Percentiles rank a stretch among this genome's conserved stretches.
Conservation (phyloP, 2,888 invertebrate species). For the Cataglyphis albicans region DNA sequence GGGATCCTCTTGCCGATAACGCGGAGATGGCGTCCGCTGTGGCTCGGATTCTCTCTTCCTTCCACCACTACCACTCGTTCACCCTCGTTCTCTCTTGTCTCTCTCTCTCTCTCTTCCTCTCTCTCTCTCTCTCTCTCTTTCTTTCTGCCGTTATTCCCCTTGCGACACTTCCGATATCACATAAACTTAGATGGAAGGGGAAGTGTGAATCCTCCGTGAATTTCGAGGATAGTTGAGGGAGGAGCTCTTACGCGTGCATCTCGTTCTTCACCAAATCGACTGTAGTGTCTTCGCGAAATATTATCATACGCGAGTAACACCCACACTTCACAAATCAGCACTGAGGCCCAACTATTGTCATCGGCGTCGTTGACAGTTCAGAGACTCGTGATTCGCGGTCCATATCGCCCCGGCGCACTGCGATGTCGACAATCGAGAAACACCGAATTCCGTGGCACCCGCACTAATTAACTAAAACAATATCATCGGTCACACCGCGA, state of each 20-base stretch:
- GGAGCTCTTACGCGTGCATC: constrained; percentile 68
- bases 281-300: constrained; percentile 30
- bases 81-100: constrained; percentile 60
- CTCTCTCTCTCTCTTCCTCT: not conserved
- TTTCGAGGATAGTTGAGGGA: constrained; percentile 43
- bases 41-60: constrained; percentile 74
- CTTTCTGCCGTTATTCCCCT: constrained; percentile 45
- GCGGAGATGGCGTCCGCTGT: constrained; percentile 85
- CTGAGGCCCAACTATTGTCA: constrained; percentile 47
- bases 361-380: constrained; percentile 29
- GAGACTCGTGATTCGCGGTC: constrained; percentile 14
- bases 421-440: constrained; percentile 1
- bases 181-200: constrained; percentile 27
- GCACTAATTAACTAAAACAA: constrained; percentile 49
- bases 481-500: constrained; percentile 46
- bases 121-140: not conserved
- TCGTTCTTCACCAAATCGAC: constrained; percentile 23
- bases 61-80: constrained; percentile 62
- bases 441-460: constrained; percentile 54
- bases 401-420: constrained; percentile 36
- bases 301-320: constrained; percentile 45
- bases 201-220: constrained; percentile 31
- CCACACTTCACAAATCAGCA: constrained; percentile 71
- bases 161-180: constrained; percentile 42
- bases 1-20: constrained; percentile 86